Base-by-base conservation (phyloP, 2,888 invertebrate genomes). In the Griposia aprilina region DNA sequence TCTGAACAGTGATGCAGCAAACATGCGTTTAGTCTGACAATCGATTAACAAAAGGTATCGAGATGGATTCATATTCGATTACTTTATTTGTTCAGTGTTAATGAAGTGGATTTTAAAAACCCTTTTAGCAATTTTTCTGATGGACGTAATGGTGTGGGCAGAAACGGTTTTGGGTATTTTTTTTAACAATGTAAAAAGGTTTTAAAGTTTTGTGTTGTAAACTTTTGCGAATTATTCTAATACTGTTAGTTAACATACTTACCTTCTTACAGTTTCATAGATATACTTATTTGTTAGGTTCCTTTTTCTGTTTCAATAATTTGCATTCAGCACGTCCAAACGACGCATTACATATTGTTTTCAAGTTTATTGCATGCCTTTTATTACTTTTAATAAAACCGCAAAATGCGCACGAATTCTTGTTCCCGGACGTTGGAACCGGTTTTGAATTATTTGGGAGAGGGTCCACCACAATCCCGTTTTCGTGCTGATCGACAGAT, bases 401-500 rank as follows among this genome's bases (percentile, higher is more conserved):
- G 73, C 84, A 81, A 76, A 80, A 76, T 79, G 68, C 65, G 65
- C 80, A 76, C 76, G 81, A 77, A 71, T 60, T 71, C 80, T 59
- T 67, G 72, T 81, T 81, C 86, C 87, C 57, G 83, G 76, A 78
- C 67, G 59, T 76, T 80, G 72, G 74, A 90, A 90, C 91, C 87
- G 87, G 91, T 90, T 87, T 80, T 76, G 45, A 77, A 80, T 81
- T 82, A 87, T 87, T 88, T 86, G 86, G 88, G 81, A 87, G 82
- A 83, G 85, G 87, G 84, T 88, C 8, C 82, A 78, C 80, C 78
- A 66, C 81, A 74, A 86, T 79, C 84, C 84, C 17, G 48, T 69
- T 78, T 74, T 77, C 6, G 15, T 71, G 45, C 62, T 60, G 4
- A n/a, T 4, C 59, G 52, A 52, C 1, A 36, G 10, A 65, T 41